Evolutionary conservation across 2,797 vertebrate species (phyloP).

Genomic region (Hapalemur alaotrensis): DNA sequence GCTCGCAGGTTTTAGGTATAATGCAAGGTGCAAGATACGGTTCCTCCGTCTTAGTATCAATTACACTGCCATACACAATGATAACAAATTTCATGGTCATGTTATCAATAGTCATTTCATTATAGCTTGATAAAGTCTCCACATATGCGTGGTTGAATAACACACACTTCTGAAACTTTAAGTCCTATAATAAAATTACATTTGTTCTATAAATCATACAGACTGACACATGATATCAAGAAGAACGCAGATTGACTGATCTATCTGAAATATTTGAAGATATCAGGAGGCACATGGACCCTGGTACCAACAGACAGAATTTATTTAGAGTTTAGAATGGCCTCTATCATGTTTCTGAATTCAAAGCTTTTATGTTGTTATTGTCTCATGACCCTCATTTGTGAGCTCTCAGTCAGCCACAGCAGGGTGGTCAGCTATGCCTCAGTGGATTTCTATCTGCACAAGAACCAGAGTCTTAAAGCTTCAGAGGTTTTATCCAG

Average conservation of each 20-base stretch:
- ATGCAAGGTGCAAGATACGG: conserved; percentile 62
- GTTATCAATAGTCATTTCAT: conserved; percentile 45
- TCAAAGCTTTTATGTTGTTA: not conserved
- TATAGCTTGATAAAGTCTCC: conserved; percentile 69
- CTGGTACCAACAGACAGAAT: not conserved
- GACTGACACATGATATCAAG: not conserved
- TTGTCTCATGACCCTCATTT: not conserved
- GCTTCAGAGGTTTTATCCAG: not conserved
- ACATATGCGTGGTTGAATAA: not conserved
- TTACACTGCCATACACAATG: conserved; percentile 67
- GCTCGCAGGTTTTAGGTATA: conserved; percentile 64
- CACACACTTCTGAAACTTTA: conserved; percentile 61
- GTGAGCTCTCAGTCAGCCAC: not conserved
- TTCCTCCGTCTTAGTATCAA: conserved; percentile 44
- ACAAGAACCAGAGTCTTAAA: not conserved
- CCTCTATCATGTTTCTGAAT: not conserved
- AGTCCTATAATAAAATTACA: conserved; percentile 55
- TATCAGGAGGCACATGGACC: not conserved
- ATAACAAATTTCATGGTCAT: conserved; percentile 50
- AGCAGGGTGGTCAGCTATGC: no score
- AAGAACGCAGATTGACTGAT: not conserved
- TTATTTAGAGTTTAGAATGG: not conserved
- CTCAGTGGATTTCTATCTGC: not conserved
- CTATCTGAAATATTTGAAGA: not conserved
- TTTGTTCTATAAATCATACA: not conserved